Evolutionary conservation across 2,888 invertebrate genomes (phyloP).

Genomic region (Charanyca ferruginea): DNA sequence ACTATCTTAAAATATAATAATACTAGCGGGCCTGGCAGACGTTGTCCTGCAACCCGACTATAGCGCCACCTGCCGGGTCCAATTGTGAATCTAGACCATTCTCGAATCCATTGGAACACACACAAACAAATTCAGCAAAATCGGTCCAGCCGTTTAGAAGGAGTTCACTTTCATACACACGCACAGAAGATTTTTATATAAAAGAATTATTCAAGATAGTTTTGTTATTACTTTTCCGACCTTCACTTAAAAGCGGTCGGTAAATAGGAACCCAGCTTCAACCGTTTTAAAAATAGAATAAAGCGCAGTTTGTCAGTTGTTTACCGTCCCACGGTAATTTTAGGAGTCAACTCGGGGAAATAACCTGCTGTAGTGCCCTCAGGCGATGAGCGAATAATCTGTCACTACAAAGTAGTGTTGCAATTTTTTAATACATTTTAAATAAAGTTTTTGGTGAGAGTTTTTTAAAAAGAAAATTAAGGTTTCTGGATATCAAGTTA

Average conservation of each 20-base stretch:
- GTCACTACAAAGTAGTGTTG: constrained; percentile 38
- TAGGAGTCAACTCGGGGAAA: constrained; percentile 49
- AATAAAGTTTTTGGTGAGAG: constrained; percentile 6
- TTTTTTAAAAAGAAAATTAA: constrained; percentile 4
- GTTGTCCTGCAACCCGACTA: no score
- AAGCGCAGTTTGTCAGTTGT: constrained; percentile 48
- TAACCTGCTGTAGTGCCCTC: constrained; percentile 29
- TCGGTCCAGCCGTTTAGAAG: no score
- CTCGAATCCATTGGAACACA: no score
- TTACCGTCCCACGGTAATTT: constrained; percentile 49
- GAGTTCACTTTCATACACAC: no score
- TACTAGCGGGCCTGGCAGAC: no score
- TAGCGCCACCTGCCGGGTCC: no score
- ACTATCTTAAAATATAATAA: no score
- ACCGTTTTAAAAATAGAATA: constrained; percentile 32
- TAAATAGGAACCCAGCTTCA: not conserved
- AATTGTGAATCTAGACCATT: no score
- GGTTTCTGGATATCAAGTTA: not conserved
- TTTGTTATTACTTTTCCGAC: no score
- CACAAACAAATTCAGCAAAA: no score
- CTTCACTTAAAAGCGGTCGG: not conserved
- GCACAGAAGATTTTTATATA: no score
- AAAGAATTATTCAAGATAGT: no score
- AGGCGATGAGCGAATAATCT: constrained; percentile 44
- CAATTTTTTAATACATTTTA: constrained; percentile 30